Evolutionary conservation across 2,888 invertebrate genomes (phyloP), one percentile per base, ranked within the genome.

Genomic region (Myathropa florea): DNA sequence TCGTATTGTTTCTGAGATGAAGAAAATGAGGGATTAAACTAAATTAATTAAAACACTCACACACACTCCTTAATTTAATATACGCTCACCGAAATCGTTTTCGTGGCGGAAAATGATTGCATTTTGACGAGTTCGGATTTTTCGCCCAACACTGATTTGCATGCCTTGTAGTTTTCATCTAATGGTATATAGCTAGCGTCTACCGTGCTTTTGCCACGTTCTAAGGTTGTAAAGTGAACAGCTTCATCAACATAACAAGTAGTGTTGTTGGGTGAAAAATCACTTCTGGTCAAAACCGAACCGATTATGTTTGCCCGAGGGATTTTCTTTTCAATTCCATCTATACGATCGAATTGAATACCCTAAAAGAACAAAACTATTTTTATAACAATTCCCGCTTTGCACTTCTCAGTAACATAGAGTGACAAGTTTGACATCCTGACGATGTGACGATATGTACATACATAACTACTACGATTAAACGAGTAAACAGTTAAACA

Each of bases 1-100:
- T 97, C 97, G 85, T 96, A 93, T 87, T 95, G 91, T 63, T 92
- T 92, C 91, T 92, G 96, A 46, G 46, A 46, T 46, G 46, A 46
- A 46, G 46, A 46, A 46, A 46, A 46, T 46, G 18, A 46, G 65
- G 60, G 21, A 78, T 83, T 79, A 83, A 36, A 78, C 72, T 70
- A 59, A 6, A 65, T 71, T 73, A 67, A 68, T 46, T 46, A 65
- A 79, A 63, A 75, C 61, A 88, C 61, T 80, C 57, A 88, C 67
- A 80, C 26, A 73, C 21, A 79, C 59, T 67, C 72, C 68, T 81
- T 33, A 64, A 72, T 46, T 46, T 39, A 60, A 65, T 83, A 55
- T 70, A 76, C 83, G 88, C 89, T 88, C 88, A 90, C 89, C 88
- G 90, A 84, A 80, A 89, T 88, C 14, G 88, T 79, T 88, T 90